Evolutionary conservation across 2,888 invertebrate species (phyloP).

Genomic region (Bellardia pandia): DNA sequence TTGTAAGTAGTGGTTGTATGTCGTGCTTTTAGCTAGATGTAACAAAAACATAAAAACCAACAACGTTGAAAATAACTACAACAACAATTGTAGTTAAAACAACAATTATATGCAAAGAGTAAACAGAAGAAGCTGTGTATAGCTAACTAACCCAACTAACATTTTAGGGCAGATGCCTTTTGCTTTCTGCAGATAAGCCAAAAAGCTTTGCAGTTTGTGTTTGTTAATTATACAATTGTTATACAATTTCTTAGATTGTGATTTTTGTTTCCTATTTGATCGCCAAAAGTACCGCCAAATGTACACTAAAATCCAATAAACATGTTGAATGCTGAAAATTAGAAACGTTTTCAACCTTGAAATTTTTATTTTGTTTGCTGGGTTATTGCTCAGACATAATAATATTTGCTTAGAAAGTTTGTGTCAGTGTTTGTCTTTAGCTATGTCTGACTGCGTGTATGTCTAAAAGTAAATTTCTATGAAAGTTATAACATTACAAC

Average conservation of each 20-base stretch:
- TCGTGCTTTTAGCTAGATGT: neutral
- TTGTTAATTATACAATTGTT: too few species aligned
- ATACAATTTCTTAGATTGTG: too few species aligned
- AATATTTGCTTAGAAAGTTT: conserved; percentile 30
- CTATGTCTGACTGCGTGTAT: conserved; percentile 37
- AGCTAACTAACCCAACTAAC: too few species aligned
- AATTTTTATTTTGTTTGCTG: conserved; percentile 2
- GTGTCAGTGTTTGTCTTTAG: conserved; percentile 37
- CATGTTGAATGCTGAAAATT: neutral
- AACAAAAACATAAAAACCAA: conserved; percentile 5
- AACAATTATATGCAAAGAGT: too few species aligned
- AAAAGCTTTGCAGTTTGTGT: too few species aligned
- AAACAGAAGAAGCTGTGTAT: too few species aligned
- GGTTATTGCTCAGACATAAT: conserved; percentile 27
- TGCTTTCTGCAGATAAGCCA: too few species aligned
- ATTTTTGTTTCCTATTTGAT: too few species aligned
- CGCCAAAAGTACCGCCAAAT: too few species aligned
- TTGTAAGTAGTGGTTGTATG: neutral
- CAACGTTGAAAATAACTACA: neutral
- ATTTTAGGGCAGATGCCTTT: too few species aligned
- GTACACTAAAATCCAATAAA: neutral
- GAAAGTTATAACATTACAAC: conserved; percentile 61
- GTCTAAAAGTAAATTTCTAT: conserved; percentile 45
- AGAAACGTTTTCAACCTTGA: neutral
- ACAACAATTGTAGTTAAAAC: neutral